A percentile compares a stretch with the other conserved stretches of the same genome.
phyloP scores from a whole-genome alignment of 30 jellyfish, hydroid and myxozoan species.

The Hydractinia echinata region DNA sequence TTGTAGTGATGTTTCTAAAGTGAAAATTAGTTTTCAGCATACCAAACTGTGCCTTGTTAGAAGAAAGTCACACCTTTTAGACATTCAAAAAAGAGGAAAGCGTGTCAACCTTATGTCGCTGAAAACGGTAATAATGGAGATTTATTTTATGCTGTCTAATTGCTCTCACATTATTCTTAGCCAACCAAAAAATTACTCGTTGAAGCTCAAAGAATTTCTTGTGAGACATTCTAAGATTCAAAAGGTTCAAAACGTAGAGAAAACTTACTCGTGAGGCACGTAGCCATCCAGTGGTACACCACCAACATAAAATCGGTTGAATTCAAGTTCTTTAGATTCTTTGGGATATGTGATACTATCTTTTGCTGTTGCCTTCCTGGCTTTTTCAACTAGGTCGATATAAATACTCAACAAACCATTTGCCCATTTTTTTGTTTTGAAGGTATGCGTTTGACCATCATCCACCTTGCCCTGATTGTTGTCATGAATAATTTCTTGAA shows the following conservation, averaged over 20 bases:
- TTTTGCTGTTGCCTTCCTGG: neutral
- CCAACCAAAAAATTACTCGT: too few relatives aligned
- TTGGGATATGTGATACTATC: neutral
- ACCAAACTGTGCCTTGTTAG: too few relatives aligned
- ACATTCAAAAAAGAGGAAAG: too few relatives aligned
- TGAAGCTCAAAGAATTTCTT: too few relatives aligned
- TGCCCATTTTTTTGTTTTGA: slow-evolving; percentile 23
- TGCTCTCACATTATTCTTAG: too few relatives aligned
- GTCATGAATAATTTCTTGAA: slow-evolving; percentile 5
- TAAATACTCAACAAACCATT: slow-evolving; percentile 9
- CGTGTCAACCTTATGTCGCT: too few relatives aligned
- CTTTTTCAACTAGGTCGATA: slow-evolving; percentile 26
- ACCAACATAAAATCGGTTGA: slow-evolving; percentile 45
- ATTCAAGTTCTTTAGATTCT: neutral
- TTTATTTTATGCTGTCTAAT: too few relatives aligned
- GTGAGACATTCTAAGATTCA: too few relatives aligned
- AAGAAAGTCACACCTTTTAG: too few relatives aligned
- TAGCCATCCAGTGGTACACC: slow-evolving; percentile 71
- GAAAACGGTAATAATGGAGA: too few relatives aligned
- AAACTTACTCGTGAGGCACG: slow-evolving; percentile 25
- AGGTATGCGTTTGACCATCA: slow-evolving; percentile 68
- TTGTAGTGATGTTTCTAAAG: slow-evolving; percentile 18
- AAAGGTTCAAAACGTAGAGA: neutral
- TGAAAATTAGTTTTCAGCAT: too few relatives aligned
- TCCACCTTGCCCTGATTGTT: slow-evolving; percentile 28